Evolutionary conservation across 2,113 vertebrate genomes (phyloP).

Genomic region (Ptyas mucosa): DNA sequence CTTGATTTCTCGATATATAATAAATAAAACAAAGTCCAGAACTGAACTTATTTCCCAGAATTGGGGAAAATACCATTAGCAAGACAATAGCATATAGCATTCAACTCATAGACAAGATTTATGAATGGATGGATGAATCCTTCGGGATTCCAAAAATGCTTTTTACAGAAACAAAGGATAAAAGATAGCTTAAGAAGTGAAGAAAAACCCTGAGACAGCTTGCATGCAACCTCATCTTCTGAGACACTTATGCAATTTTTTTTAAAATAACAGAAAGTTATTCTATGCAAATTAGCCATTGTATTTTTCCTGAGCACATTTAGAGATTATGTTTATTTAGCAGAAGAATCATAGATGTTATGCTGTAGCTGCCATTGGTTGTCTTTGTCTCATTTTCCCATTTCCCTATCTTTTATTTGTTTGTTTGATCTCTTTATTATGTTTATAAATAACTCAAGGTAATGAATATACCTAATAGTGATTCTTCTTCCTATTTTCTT

Average conservation of each 20-base stretch:
- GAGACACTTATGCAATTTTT: background rate
- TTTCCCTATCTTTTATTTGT: background rate
- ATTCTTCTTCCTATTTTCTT: background rate
- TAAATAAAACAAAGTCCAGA: background rate
- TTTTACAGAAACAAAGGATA: background rate
- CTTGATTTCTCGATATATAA: background rate
- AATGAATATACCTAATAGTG: background rate
- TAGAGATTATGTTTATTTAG: background rate
- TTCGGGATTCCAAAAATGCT: background rate
- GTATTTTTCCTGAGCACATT: background rate
- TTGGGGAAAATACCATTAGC: background rate
- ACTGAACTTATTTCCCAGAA: background rate
- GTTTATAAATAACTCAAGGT: background rate
- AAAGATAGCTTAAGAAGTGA: background rate
- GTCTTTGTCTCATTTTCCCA: background rate
- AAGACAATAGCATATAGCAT: background rate
- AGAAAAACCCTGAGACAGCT: background rate
- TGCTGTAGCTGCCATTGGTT: background rate
- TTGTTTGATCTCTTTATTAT: background rate
- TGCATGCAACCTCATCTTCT: background rate
- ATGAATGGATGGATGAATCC: background rate
- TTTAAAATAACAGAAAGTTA: background rate
- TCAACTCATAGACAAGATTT: background rate
- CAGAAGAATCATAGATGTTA: background rate
- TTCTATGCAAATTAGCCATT: background rate